Conservation (phyloP, 1,140 invertebrate species). For the Papilio machaon region DNA sequence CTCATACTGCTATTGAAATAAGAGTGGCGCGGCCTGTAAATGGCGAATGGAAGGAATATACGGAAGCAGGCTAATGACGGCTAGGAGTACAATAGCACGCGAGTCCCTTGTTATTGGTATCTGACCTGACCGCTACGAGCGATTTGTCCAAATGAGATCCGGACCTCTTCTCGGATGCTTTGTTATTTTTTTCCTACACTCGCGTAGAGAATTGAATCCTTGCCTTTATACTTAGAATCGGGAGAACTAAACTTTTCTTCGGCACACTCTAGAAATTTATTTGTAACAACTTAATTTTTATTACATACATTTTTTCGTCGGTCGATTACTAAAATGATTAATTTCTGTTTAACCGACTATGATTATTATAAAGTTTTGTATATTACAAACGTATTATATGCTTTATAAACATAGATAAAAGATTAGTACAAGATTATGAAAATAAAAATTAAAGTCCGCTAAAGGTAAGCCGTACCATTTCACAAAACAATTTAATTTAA, state of each 20-base stretch:
- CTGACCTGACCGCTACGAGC: conserved; percentile 79
- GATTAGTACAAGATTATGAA: not conserved
- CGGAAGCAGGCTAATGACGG: conserved; percentile 78
- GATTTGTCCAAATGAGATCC: conserved; percentile 81
- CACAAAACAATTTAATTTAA: conserved; percentile 32
- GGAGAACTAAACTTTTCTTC: conserved; percentile 30
- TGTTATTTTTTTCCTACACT: conserved; percentile 69
- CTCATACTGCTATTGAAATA: conserved; percentile 49
- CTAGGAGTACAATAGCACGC: conserved; percentile 75
- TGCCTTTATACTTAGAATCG: conserved; percentile 41
- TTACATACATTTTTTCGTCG: not conserved
- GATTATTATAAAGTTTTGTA: not conserved
- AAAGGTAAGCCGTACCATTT: not conserved
- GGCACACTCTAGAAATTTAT: not conserved
- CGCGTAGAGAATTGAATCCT: conserved; percentile 53
- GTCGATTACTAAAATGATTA: not conserved
- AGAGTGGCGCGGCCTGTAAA: conserved; percentile 45
- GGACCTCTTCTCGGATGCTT: conserved; percentile 68
- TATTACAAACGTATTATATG: not conserved
- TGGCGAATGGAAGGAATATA: conserved; percentile 46
- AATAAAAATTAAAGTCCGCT: not conserved
- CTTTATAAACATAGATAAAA: not conserved
- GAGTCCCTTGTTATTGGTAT: conserved; percentile 79
- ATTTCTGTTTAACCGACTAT: not conserved
- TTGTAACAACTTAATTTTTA: conserved; percentile 6